Conservation (phyloP, 2,113 vertebrate genomes). For the Acinonyx jubatus region DNA sequence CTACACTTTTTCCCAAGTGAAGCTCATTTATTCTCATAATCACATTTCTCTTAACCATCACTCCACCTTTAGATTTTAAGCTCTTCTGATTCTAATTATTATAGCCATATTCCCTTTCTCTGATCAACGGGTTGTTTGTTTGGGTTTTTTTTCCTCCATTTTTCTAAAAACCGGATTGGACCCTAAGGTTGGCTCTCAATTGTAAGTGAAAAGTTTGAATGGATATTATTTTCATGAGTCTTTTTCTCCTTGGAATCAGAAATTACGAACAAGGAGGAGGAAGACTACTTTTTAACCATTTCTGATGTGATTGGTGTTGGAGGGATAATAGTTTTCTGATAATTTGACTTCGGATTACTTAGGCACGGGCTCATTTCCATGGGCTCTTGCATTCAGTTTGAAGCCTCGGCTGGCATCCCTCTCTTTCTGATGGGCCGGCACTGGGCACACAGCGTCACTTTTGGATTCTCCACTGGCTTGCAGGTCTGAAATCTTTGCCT, state of each 20-base stretch:
- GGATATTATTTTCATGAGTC: background rate
- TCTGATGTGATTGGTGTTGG: background rate
- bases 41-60: background rate
- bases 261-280: background rate
- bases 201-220: background rate
- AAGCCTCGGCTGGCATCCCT: background rate
- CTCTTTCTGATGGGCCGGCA: background rate
- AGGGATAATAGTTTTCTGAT: background rate
- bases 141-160: rapidly evolving
- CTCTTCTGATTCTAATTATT: background rate
- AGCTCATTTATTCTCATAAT: background rate
- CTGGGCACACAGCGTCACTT: background rate
- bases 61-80: background rate
- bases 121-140: background rate
- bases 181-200: background rate
- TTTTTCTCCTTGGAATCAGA: background rate
- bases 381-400: background rate
- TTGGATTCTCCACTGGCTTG: background rate
- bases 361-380: background rate
- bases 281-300: background rate
- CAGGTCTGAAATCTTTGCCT: background rate
- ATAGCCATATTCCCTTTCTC: background rate
- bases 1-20: background rate
- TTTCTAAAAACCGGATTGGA: background rate
- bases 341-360: background rate